Percentiles rank a stretch among this genome's conserved stretches.
These are phyloP conservation scores for Drosophila algonquin DNA, from an alignment of 2,888 invertebrate genomes.

Conservation along the genomic window DNA sequence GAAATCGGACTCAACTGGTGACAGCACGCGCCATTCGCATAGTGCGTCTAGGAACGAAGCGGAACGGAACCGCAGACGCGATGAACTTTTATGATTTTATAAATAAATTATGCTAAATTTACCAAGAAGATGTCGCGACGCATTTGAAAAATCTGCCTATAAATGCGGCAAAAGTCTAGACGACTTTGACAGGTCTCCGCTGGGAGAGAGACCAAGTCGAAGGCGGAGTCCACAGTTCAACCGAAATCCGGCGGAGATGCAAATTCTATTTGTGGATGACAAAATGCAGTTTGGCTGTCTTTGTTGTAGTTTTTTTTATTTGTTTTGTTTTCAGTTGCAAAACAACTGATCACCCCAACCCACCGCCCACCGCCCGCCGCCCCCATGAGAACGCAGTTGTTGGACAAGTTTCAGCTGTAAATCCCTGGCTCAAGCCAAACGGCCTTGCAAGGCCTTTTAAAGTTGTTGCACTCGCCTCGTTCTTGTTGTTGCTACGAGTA, in stretches of 20 bases:
- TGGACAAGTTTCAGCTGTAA: conserved; percentile 39
- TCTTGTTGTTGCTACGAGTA: conserved; percentile 21
- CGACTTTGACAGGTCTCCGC: conserved; percentile 60
- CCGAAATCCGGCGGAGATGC: conserved; percentile 25
- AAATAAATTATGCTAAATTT: conserved; percentile 65
- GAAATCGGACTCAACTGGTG: background rate
- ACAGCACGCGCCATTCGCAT: conserved; percentile 44
- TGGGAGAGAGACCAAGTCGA: conserved; percentile 28
- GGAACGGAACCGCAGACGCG: conserved; percentile 15
- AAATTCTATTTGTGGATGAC: conserved; percentile 58
- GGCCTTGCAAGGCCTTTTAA: conserved; percentile 83
- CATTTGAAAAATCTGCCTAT: conserved; percentile 58
- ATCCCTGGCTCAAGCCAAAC: conserved; percentile 58
- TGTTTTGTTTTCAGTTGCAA: conserved; percentile 4
- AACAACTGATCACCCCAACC: too few species aligned
- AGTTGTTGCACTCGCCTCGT: conserved; percentile 71
- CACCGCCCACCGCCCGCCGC: too few species aligned
- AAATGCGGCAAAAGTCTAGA: conserved; percentile 60
- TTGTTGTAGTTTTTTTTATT: too few species aligned
- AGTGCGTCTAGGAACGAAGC: conserved; percentile 5
- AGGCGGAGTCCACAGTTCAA: conserved; percentile 17
- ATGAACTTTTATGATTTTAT: conserved; percentile 57
- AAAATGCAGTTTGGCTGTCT: conserved; percentile 21
- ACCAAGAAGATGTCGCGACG: conserved; percentile 66
- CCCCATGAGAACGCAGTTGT: background rate